A percentile compares a stretch with the other conserved stretches of the same genome.
phyloP scores from a whole-genome alignment of 1,140 invertebrate species.

The Forficula auricularia region DNA sequence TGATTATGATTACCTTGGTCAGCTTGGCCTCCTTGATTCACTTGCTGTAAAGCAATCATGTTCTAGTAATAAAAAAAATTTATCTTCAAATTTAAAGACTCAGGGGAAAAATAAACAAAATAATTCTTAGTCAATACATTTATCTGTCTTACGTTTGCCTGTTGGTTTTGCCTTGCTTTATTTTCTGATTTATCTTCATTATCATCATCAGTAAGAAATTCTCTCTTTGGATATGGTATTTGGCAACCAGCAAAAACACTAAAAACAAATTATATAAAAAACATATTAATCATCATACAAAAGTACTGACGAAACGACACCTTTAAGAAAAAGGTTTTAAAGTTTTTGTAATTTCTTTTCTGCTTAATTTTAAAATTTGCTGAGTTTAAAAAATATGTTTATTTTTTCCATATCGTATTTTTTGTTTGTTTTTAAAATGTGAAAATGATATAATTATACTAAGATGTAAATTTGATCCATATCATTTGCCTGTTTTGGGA shows the following conservation, averaged over 20 bases:
- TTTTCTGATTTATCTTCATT: constrained; percentile 82
- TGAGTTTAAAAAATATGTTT: too few relatives aligned
- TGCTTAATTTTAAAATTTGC: not conserved
- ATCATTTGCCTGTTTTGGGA: too few relatives aligned
- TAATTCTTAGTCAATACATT: constrained; percentile 5
- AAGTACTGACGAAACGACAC: not conserved
- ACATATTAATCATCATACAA: not conserved
- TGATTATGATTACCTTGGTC: constrained; percentile 30
- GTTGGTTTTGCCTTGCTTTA: constrained; percentile 61
- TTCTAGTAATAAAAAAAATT: not conserved
- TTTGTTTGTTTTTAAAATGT: too few relatives aligned
- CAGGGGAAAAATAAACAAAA: not conserved
- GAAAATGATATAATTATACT: too few relatives aligned
- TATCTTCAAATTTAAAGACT: not conserved
- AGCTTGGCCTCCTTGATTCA: constrained; percentile 21
- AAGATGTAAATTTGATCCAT: too few relatives aligned
- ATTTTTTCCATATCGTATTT: too few relatives aligned
- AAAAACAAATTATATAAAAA: constrained; percentile 18
- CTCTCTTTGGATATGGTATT: constrained; percentile 96
- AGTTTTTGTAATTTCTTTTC: too few relatives aligned
- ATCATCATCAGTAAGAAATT: constrained; percentile 95
- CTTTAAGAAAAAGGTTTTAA: not conserved
- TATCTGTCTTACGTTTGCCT: constrained; percentile 26
- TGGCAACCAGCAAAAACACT: constrained; percentile 88
- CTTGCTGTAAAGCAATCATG: constrained; percentile 3